Percentiles rank a stretch among this genome's conserved stretches.
Conservation (phyloP, 2,113 vertebrate genomes). For the Dissostichus mawsoni region DNA sequence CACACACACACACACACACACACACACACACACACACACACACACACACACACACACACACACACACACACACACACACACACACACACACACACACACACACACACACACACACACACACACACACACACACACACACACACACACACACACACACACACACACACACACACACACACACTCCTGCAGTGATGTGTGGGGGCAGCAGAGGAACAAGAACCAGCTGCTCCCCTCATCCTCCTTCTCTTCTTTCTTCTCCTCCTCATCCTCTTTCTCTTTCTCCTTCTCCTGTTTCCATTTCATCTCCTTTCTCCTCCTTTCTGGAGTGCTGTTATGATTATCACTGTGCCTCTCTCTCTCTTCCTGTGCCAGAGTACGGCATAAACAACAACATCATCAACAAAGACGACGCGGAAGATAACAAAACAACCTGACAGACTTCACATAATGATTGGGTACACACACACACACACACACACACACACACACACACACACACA, state of each 20-base stretch:
- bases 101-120: too few relatives aligned
- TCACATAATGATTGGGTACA: slow-evolving; percentile 8
- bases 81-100: too few relatives aligned
- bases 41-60: neutral
- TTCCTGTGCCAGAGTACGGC: slow-evolving; percentile 34
- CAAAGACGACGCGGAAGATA: slow-evolving; percentile 24
- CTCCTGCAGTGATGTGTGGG: slow-evolving; percentile 62
- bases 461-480: slow-evolving; percentile 15
- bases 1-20: slow-evolving; percentile 7
- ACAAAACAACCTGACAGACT: slow-evolving; percentile 1
- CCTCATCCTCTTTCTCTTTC: slow-evolving; percentile 8
- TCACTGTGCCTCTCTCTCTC: slow-evolving; percentile 25
- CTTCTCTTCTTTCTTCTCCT: slow-evolving; percentile 14
- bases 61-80: too few relatives aligned
- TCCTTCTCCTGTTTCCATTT: slow-evolving; percentile 33
- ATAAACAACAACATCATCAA: slow-evolving; percentile 50
- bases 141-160: slow-evolving; percentile 3
- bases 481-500: slow-evolving; percentile 29
- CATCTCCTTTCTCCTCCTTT: slow-evolving; percentile 29
- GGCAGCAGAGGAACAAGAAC: slow-evolving; percentile 59
- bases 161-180: slow-evolving; percentile 17
- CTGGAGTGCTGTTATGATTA: slow-evolving; percentile 42
- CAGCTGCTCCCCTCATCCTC: slow-evolving; percentile 65
- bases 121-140: slow-evolving; percentile 24
- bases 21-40: slow-evolving; percentile 18